Evolutionary conservation across 2,797 vertebrate species (phyloP).

Genomic region (Onychomys arenicola): DNA sequence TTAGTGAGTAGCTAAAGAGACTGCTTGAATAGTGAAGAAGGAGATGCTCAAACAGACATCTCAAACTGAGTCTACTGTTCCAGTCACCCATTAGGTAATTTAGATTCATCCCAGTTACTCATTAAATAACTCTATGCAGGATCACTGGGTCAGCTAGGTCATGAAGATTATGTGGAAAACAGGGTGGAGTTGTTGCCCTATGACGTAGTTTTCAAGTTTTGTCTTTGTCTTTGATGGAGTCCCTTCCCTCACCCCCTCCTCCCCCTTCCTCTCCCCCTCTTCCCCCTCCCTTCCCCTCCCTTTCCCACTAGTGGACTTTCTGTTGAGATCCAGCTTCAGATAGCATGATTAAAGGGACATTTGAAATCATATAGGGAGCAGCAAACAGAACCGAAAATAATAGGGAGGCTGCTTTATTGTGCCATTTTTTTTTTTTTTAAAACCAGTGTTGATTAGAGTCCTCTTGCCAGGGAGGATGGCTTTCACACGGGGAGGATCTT

Average conservation of each 20-base stretch:
- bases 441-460: not conserved
- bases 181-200: not conserved
- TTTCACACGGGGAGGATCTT: conserved; percentile 39
- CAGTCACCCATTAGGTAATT: not conserved
- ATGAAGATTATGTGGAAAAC: not conserved
- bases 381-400: not conserved
- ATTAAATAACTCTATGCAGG: not conserved
- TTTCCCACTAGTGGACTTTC: not conserved
- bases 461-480: not conserved
- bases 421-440: not conserved
- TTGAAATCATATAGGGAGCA: not conserved
- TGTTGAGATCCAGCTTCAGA: not conserved
- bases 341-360: not conserved
- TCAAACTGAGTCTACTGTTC: not conserved
- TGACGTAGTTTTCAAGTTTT: not conserved
- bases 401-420: not conserved
- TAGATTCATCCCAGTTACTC: conserved; percentile 21
- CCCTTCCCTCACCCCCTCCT: rapidly evolving
- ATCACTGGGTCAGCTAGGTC: not conserved
- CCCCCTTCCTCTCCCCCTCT: too few species aligned
- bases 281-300: not conserved
- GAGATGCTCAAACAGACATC: not conserved
- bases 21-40: not conserved
- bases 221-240: not conserved
- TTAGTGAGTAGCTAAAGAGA: not conserved